Evolutionary conservation across 2,113 vertebrate species (phyloP), one percentile per base, ranked within the genome.

Genomic region (Gambusia holbrooki): DNA sequence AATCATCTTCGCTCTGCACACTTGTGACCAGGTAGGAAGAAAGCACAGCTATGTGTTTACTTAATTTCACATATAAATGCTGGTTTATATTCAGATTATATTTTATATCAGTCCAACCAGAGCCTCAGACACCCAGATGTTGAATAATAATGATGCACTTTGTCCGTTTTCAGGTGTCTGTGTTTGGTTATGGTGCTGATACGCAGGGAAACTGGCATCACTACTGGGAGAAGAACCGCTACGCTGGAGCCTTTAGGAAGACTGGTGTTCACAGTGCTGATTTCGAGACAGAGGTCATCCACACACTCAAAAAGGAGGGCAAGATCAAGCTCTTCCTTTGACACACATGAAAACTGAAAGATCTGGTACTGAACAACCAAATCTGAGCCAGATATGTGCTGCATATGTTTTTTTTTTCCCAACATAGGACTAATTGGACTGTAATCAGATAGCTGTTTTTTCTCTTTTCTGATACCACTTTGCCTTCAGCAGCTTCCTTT

Each of bases 131-230:
- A 7, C 25, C 2, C 7, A 58, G 22, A n/a, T 58, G 25, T 9
- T n/a, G 51, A 58, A 58, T n/a, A 10, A n/a, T 58, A 25, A 58
- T n/a, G 17, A 2, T 58, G 17, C 58, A 65, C 5, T 64, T 40
- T 66, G 15, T 79, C 19, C 73, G 60, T 62, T 27, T 62, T 0
- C 87, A 96, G 95, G 94, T 97, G 40, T 95, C 95, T 0, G 92
- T 94, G 73, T 96, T 96, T 5, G 95, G 96, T 60, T 98, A 95
- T 0, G 92, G 95, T 1, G 94, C 94, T 3, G 95, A 96, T 91
- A 8, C 63, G 0, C 37, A 90, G 1, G 96, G 95, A n/a, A 96
- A 95, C 73, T 96, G 96, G 95, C 95, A 97, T 76, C 95, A 96
- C 84, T 96, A 96, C 87, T 96, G 95, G 96, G 95, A 96, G 80